phyloP scores from a whole-genome alignment of 1,140 invertebrate species.

The Macrotrachela quadricornifera region DNA sequence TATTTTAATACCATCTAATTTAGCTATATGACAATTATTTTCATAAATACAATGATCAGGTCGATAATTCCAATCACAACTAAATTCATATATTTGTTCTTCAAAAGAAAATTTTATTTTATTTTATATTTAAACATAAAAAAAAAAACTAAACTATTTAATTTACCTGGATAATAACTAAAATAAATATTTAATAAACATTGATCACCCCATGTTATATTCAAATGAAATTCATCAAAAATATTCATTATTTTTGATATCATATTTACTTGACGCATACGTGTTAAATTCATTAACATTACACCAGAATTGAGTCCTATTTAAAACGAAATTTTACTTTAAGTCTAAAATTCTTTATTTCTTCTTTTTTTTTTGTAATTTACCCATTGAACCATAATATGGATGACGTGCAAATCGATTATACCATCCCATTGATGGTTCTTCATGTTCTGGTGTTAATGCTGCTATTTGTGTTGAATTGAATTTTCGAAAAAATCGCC shows the following conservation, averaged over 20 bases:
- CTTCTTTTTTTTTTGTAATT: no score
- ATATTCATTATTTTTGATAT: conserved; percentile 56
- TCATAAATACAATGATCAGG: conserved; percentile 81
- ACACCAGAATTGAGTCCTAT: conserved; percentile 77
- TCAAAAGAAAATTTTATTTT: conserved; percentile 15
- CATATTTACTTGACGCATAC: conserved; percentile 66
- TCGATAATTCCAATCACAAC: conserved; percentile 70
- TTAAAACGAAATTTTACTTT: conserved; percentile 17
- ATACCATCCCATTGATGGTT: conserved; percentile 76
- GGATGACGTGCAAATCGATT: conserved; percentile 81
- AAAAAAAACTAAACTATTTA: neutral
- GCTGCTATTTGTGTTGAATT: conserved; percentile 66
- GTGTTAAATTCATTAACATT: conserved; percentile 84
- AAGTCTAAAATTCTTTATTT: no score
- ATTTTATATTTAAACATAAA: no score
- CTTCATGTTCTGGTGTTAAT: conserved; percentile 66
- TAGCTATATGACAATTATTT: conserved; percentile 53
- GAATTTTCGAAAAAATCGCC: conserved; percentile 58
- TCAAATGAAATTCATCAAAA: conserved; percentile 57
- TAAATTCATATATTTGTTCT: conserved; percentile 55
- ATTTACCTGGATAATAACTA: conserved; percentile 53
- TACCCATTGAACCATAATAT: conserved; percentile 44
- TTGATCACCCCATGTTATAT: conserved; percentile 89
- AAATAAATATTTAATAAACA: conserved; percentile 90
- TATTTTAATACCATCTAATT: conserved; percentile 49